Percentiles rank a stretch among this genome's conserved stretches.
phyloP scores from a whole-genome alignment of 2,113 vertebrate genomes.

The Lophura nycthemera region DNA sequence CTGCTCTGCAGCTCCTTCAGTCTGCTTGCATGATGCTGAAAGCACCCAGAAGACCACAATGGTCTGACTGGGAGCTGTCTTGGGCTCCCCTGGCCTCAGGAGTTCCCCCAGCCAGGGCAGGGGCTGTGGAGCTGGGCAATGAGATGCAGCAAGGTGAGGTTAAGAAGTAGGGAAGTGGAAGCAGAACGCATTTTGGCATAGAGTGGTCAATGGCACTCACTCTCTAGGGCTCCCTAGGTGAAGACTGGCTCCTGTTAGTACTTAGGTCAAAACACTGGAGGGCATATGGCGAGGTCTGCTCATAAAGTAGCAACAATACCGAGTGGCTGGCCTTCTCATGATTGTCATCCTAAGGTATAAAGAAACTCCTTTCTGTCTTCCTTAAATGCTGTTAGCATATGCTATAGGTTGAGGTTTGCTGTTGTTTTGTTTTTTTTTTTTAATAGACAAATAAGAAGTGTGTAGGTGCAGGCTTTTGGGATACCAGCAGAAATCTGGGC shows the following conservation, averaged over 20 bases:
- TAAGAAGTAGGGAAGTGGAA: slow-evolving; percentile 3
- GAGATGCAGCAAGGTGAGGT: not conserved
- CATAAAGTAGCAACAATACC: not conserved
- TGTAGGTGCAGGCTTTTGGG: not conserved
- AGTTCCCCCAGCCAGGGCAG: not conserved
- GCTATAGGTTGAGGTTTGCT: not conserved
- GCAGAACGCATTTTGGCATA: not conserved
- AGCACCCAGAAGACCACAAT: not conserved
- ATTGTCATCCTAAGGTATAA: not conserved
- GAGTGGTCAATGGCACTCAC: not conserved
- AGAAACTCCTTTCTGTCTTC: not conserved
- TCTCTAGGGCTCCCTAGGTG: not conserved
- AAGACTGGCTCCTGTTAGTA: not conserved
- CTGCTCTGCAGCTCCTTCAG: not conserved
- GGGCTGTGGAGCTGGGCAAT: not conserved
- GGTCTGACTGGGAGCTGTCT: not conserved
- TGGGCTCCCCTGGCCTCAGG: not conserved
- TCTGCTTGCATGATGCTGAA: not conserved
- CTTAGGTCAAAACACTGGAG: not conserved
- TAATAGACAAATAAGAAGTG: not conserved
- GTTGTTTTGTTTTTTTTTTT: not conserved
- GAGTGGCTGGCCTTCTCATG: not conserved
- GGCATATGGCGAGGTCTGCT: not conserved
- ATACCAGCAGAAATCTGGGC: not conserved
- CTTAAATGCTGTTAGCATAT: not conserved